Evolutionary conservation across 2,113 vertebrate genomes (phyloP).

Genomic region (Oryzias melastigma): DNA sequence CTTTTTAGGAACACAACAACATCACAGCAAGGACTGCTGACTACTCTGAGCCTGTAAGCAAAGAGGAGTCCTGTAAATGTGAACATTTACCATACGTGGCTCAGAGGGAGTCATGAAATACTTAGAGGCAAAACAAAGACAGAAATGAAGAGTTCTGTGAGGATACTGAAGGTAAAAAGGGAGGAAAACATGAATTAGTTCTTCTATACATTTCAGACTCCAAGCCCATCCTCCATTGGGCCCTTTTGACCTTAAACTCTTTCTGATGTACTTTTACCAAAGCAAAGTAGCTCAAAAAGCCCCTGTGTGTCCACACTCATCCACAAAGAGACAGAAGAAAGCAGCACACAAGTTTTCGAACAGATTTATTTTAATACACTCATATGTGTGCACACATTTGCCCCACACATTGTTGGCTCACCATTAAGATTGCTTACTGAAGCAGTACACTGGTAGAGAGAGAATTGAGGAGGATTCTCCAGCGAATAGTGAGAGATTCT

Average conservation of each 20-base stretch:
- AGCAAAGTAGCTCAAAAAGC: slow-evolving; percentile 22
- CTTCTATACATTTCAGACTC: slow-evolving; percentile 32
- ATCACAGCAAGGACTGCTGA: slow-evolving; percentile 35
- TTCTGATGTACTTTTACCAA: slow-evolving; percentile 34
- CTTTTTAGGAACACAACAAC: slow-evolving; percentile 52
- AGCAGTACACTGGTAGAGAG: slow-evolving; percentile 47
- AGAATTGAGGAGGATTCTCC: slow-evolving; percentile 62
- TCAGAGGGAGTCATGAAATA: slow-evolving; percentile 3
- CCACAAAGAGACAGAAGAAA: slow-evolving; percentile 8
- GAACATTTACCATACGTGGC: slow-evolving; percentile 23
- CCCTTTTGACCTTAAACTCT: slow-evolving; percentile 57
- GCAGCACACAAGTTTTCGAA: slow-evolving; percentile 22
- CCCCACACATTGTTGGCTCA: slow-evolving; percentile 40
- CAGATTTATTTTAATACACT: slow-evolving; percentile 31
- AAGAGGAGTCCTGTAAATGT: slow-evolving; percentile 22
- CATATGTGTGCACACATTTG: slow-evolving; percentile 17
- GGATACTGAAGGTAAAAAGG: slow-evolving; percentile 19
- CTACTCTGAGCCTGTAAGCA: slow-evolving; percentile 11
- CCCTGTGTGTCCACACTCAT: slow-evolving; percentile 6
- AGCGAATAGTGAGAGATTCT: slow-evolving; percentile 65
- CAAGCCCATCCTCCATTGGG: slow-evolving; percentile 21
- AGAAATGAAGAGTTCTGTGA: slow-evolving; percentile 20
- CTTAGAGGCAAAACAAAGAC: slow-evolving; percentile 16
- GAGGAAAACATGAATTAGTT: slow-evolving; percentile 26
- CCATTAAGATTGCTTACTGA: slow-evolving; percentile 67